A percentile compares a stretch with the other conserved stretches of the same genome.
Conservation (phyloP, 2,888 invertebrate species). For the Torymus auratus region DNA sequence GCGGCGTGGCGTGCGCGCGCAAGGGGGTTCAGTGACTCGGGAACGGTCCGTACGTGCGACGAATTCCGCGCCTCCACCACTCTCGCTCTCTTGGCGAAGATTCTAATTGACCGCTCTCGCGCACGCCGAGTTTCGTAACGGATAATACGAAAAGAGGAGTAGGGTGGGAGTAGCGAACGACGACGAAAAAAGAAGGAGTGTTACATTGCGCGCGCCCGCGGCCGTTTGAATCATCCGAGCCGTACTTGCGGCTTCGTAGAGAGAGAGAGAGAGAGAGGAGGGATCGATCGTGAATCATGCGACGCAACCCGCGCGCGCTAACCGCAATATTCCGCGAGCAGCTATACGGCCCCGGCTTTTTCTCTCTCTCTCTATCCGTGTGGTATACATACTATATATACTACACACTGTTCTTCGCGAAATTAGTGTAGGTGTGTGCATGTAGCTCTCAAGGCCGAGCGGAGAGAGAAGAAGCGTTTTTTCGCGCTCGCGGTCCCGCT, state of each 20-base stretch:
- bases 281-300: conserved; percentile 49
- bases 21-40: conserved; percentile 49
- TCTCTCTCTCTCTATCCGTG: no score
- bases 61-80: conserved; percentile 15
- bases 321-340: conserved; percentile 34
- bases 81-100: conserved; percentile 23
- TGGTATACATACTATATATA: no score
- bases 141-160: neutral
- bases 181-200: conserved; percentile 6
- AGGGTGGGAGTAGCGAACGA: neutral
- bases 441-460: neutral
- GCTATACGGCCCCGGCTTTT: neutral
- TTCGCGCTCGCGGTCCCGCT: no score
- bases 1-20: neutral
- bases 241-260: conserved; percentile 10
- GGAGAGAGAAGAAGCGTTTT: no score
- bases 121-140: conserved; percentile 30
- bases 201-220: conserved; percentile 5
- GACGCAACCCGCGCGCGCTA: conserved; percentile 1
- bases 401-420: neutral
- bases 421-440: conserved; percentile 25
- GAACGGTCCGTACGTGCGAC: conserved; percentile 24
- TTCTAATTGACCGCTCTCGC: conserved; percentile 46
- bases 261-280: conserved; percentile 19
- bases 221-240: conserved; percentile 41